phyloP scores from a whole-genome alignment of 2,113 vertebrate species.

The Spea bombifrons region DNA sequence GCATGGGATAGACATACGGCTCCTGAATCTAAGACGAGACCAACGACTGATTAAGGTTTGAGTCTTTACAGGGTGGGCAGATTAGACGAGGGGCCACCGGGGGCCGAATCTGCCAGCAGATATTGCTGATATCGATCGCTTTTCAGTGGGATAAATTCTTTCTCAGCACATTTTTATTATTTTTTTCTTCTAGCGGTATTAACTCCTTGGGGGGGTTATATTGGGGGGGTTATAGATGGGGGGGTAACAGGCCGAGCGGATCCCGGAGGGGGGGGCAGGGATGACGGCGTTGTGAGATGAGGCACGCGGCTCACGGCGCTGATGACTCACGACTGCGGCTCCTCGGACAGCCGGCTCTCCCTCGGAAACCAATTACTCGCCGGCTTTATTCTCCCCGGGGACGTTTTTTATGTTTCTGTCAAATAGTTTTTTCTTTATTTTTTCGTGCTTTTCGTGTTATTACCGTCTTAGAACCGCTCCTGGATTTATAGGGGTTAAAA shows the following conservation, averaged over 20 bases:
- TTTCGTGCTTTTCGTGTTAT: neutral
- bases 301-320: neutral
- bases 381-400: neutral
- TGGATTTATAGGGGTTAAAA: neutral
- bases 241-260: neutral
- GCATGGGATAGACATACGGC: no score
- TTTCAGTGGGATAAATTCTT: no score
- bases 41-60: no score
- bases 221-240: neutral
- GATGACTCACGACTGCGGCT: constrained; percentile 13
- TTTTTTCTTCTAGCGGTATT: no score
- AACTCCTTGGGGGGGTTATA: no score
- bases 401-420: neutral
- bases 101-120: no score
- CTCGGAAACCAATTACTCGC: constrained; percentile 31
- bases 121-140: no score
- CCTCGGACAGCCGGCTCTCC: neutral
- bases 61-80: no score
- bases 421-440: neutral
- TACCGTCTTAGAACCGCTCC: no score
- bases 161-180: no score
- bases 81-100: no score
- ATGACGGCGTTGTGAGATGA: neutral
- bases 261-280: neutral
- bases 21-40: no score